Evolutionary conservation across 1,140 invertebrate genomes (phyloP).

Genomic region (Drosophila nigromelanica): DNA sequence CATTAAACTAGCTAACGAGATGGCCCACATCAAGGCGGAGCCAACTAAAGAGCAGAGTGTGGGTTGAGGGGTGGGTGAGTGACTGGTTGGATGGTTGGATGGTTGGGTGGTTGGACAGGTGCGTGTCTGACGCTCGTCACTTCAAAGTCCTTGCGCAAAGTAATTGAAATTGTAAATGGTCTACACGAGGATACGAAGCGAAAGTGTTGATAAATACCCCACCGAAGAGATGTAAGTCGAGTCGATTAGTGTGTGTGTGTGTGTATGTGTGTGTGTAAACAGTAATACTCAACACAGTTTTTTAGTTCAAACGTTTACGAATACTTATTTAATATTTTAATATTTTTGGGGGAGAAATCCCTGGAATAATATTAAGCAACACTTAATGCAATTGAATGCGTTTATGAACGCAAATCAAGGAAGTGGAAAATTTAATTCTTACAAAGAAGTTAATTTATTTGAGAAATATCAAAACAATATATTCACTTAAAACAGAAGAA

Average conservation of each 20-base stretch:
- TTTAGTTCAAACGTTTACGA: no score
- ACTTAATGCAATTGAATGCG: no score
- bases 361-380: no score
- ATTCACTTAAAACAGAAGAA: no score
- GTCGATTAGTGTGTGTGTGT: background rate
- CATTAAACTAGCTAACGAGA: conserved; percentile 46
- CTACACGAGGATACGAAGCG: conserved; percentile 39
- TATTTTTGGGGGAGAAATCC: no score
- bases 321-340: no score
- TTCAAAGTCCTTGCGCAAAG: conserved; percentile 57
- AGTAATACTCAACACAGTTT: no score
- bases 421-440: no score
- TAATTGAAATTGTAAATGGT: conserved; percentile 80
- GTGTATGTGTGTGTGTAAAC: background rate
- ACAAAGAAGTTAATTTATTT: no score
- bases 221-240: background rate
- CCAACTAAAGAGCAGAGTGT: background rate
- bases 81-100: background rate
- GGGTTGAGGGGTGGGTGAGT: no score
- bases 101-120: conserved; percentile 37
- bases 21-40: conserved; percentile 26
- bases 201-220: conserved; percentile 19
- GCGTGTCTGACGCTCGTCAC: conserved; percentile 64
- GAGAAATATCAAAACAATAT: no score
- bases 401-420: no score